phyloP scores from a whole-genome alignment of 2,888 invertebrate species.

The Leptopilina myrica region DNA sequence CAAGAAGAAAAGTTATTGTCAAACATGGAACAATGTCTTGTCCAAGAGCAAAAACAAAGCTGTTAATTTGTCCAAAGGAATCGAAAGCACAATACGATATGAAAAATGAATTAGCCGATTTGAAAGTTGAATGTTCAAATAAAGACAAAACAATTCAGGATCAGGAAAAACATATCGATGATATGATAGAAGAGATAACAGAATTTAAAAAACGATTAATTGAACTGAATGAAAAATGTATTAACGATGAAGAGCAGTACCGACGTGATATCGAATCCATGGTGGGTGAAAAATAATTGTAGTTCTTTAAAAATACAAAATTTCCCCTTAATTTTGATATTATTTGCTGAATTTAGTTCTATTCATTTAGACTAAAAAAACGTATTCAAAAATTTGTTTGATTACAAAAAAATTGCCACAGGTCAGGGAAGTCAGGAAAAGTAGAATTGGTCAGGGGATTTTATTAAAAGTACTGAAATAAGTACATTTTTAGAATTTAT shows the following conservation, averaged over 20 bases:
- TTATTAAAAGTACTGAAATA: too few species aligned
- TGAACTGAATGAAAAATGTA: slow-evolving; percentile 58
- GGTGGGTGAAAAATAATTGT: slow-evolving; percentile 50
- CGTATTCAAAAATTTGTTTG: too few species aligned
- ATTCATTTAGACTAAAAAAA: too few species aligned
- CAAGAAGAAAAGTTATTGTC: slow-evolving; percentile 60
- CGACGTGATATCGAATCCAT: slow-evolving; percentile 68
- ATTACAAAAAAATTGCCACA: too few species aligned
- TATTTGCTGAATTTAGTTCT: too few species aligned
- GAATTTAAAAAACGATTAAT: slow-evolving; percentile 59
- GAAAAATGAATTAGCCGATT: slow-evolving; percentile 68
- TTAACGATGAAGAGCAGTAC: slow-evolving; percentile 61
- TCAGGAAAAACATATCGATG: slow-evolving; percentile 68
- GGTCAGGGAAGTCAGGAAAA: too few species aligned
- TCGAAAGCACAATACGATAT: slow-evolving; percentile 64
- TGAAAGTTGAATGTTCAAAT: slow-evolving; percentile 70
- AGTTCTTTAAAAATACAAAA: too few species aligned
- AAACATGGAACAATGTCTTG: slow-evolving; percentile 57
- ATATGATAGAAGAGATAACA: slow-evolving; percentile 63
- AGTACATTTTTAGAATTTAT: too few species aligned
- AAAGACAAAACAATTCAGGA: slow-evolving; percentile 72
- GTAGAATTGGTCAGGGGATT: too few species aligned
- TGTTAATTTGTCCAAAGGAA: slow-evolving; percentile 44
- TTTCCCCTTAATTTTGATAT: too few species aligned
- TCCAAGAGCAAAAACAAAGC: slow-evolving; percentile 61